Conservation (phyloP, 2,888 invertebrate genomes). For the Cerceris rybyensis region DNA sequence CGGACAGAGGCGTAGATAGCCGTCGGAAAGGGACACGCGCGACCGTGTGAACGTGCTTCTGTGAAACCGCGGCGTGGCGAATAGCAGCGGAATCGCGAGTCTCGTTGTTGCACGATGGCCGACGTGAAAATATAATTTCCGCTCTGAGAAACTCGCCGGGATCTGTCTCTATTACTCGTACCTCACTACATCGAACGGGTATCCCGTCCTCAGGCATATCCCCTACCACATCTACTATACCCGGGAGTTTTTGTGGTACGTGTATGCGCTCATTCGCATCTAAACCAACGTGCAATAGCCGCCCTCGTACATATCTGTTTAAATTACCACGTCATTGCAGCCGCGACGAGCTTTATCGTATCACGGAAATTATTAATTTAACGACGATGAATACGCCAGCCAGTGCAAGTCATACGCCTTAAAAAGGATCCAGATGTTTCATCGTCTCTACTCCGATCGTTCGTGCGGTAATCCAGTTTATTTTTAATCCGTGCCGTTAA, state of each 20-base stretch:
- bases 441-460: neutral
- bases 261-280: neutral
- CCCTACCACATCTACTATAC: neutral
- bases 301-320: conserved; percentile 4
- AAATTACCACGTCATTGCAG: conserved; percentile 50
- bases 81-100: neutral
- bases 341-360: conserved; percentile 42
- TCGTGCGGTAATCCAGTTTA: neutral
- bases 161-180: conserved; percentile 59
- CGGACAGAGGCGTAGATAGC: conserved; percentile 7
- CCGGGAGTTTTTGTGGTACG: neutral
- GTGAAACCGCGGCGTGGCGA: conserved; percentile 2
- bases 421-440: conserved; percentile 14
- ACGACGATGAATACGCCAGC: conserved; percentile 52
- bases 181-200: conserved; percentile 26
- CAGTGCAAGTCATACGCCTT: neutral
- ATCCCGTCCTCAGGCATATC: neutral
- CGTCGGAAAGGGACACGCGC: conserved; percentile 36
- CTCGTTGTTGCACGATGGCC: conserved; percentile 22
- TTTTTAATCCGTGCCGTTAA: neutral
- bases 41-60: conserved; percentile 49
- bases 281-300: neutral
- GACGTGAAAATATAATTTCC: conserved; percentile 63
- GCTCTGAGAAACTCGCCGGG: conserved; percentile 42
- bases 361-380: conserved; percentile 68